Evolutionary conservation across 2,797 vertebrate genomes (phyloP).

Genomic region (Erithacus rubecula): DNA sequence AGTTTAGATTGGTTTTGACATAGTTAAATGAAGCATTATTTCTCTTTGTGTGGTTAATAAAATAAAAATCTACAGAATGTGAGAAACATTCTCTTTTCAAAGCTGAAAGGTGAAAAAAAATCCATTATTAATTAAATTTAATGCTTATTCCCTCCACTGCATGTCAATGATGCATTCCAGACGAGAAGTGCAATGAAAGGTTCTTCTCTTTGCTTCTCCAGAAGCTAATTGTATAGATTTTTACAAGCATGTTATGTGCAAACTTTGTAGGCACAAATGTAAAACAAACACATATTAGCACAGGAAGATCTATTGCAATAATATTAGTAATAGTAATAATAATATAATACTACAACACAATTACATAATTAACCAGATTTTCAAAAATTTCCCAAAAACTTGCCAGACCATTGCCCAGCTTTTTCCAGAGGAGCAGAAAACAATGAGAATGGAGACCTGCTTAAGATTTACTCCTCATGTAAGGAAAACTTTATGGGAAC

Average conservation of each 20-base stretch:
- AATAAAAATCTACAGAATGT: constrained; percentile 42
- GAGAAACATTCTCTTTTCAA: constrained; percentile 50
- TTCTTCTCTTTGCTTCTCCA: not conserved
- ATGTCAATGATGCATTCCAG: not conserved
- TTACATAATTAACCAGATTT: not conserved
- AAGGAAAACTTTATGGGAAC: not conserved
- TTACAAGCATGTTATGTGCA: not conserved
- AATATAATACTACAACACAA: not conserved
- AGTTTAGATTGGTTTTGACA: constrained; percentile 66
- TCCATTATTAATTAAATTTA: constrained; percentile 59
- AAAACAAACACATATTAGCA: not conserved
- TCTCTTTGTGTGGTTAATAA: constrained; percentile 66
- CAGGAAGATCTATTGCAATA: not conserved
- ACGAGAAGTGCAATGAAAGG: not conserved
- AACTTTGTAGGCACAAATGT: not conserved
- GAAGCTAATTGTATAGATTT: not conserved
- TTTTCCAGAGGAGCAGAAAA: not conserved
- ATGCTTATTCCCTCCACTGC: constrained; percentile 1
- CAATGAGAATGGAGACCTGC: not conserved
- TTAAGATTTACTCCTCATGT: not conserved
- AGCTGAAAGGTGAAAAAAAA: constrained; percentile 38
- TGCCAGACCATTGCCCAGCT: not conserved
- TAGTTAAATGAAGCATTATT: constrained; percentile 71
- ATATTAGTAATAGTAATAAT: not conserved
- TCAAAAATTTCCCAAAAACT: not conserved